These are phyloP conservation scores for Pangasianodon hypophthalmus DNA, from an alignment of 2,113 vertebrate species.

Conservation along the genomic window DNA sequence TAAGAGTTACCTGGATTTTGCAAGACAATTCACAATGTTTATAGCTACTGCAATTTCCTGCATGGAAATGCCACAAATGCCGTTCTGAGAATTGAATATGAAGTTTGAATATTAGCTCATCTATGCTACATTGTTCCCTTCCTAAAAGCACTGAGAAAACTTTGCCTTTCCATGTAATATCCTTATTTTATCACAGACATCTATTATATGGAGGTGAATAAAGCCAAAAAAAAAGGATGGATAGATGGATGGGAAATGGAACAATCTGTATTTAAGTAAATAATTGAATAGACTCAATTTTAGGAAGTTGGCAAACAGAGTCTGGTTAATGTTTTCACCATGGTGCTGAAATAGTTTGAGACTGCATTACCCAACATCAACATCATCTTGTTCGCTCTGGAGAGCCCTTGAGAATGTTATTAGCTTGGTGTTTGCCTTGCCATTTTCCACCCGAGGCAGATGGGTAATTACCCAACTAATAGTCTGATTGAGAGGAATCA, in stretches of 20 bases:
- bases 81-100: neutral
- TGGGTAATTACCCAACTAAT: constrained; percentile 99
- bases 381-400: constrained; percentile 94
- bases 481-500: constrained; percentile 99
- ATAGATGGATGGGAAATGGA: constrained; percentile 37
- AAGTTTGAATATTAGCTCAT: constrained; percentile 35
- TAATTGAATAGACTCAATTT: constrained; percentile 64
- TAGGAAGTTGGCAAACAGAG: constrained; percentile 61
- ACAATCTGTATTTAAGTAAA: constrained; percentile 61
- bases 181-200: constrained; percentile 34
- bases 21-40: neutral
- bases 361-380: constrained; percentile 86
- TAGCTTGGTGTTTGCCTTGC: constrained; percentile 98
- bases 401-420: constrained; percentile 99
- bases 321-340: constrained; percentile 78
- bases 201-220: constrained; percentile 31
- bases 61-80: neutral
- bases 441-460: constrained; percentile 97
- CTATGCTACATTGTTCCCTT: constrained; percentile 30
- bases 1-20: neutral
- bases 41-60: neutral
- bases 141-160: constrained; percentile 33
- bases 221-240: neutral
- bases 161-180: constrained; percentile 18
- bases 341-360: constrained; percentile 87